These are phyloP conservation scores for Cyprinus carpio DNA, from an alignment of 2,113 vertebrate species.

Conservation along the genomic window DNA sequence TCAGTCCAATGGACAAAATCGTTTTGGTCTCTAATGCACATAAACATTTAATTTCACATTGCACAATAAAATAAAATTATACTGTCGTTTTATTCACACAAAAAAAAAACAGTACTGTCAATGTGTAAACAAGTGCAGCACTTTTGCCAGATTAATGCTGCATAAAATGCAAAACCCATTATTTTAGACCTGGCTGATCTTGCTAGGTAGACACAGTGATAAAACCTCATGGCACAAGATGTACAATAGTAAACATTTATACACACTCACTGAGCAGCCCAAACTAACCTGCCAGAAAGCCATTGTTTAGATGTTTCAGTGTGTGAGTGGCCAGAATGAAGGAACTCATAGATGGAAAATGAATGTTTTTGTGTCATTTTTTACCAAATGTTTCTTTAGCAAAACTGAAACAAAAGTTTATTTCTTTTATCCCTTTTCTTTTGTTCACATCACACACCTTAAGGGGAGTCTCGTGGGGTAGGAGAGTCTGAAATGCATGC, in stretches of 20 bases:
- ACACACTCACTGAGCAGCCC: not conserved
- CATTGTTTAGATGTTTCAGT: not conserved
- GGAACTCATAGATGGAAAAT: not conserved
- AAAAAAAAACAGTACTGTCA: not conserved
- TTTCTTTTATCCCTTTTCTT: not conserved
- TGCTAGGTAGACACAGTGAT: not conserved
- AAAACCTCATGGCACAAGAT: not conserved
- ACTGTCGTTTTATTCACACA: not conserved
- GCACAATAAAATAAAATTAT: not conserved
- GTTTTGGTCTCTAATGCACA: not conserved
- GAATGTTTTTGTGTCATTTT: not conserved
- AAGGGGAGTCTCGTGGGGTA: not conserved
- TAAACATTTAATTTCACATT: not conserved
- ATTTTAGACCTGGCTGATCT: conserved; percentile 27
- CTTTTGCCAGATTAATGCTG: not conserved
- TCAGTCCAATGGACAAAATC: not conserved
- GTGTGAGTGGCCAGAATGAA: not conserved
- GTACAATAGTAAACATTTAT: not conserved
- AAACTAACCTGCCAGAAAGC: not conserved
- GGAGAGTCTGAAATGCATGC: not conserved
- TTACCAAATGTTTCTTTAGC: not conserved
- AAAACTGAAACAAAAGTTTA: not conserved
- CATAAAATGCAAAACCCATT: not conserved
- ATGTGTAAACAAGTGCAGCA: no score
- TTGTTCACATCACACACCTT: not conserved